Percentiles rank a stretch among this genome's conserved stretches.
These are phyloP conservation scores for Cotesia vestalis DNA, from an alignment of 1,140 invertebrate genomes.

Conservation along the genomic window DNA sequence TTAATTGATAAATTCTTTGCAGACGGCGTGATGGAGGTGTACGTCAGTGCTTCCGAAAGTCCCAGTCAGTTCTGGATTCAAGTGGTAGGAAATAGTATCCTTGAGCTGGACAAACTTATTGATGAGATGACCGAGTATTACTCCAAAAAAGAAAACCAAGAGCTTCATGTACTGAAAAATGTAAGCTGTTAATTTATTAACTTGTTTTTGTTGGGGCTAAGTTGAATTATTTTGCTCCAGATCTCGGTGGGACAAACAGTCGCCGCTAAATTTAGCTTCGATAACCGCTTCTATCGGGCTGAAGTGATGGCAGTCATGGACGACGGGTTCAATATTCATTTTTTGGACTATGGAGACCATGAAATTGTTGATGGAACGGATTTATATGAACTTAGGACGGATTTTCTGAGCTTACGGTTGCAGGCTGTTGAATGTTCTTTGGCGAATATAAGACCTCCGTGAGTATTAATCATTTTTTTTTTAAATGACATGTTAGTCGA, in stretches of 20 bases:
- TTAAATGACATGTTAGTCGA: neutral
- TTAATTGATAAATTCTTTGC: neutral
- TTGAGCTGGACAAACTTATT: conserved; percentile 77
- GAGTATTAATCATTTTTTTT: conserved; percentile 42
- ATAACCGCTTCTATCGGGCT: conserved; percentile 80
- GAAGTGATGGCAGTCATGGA: conserved; percentile 55
- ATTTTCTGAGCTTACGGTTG: conserved; percentile 76
- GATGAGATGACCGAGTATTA: conserved; percentile 84
- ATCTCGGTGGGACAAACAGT: conserved; percentile 78
- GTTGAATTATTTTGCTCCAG: conserved; percentile 48
- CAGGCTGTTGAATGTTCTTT: conserved; percentile 85
- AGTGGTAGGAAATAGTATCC: conserved; percentile 74
- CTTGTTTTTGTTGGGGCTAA: conserved; percentile 14
- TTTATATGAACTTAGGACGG: conserved; percentile 75
- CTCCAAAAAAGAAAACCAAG: conserved; percentile 69
- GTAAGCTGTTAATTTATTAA: conserved; percentile 45
- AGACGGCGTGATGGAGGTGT: conserved; percentile 77
- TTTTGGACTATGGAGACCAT: conserved; percentile 84
- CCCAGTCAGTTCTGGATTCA: conserved; percentile 87
- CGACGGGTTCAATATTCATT: conserved; percentile 74
- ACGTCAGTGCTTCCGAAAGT: conserved; percentile 81
- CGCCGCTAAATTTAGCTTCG: conserved; percentile 78
- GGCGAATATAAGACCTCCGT: conserved; percentile 73
- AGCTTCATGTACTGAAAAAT: conserved; percentile 66
- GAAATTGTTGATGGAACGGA: conserved; percentile 70